Evolutionary conservation across 2,797 vertebrate species (phyloP).

Genomic region (Chaetodon trifasciatus): DNA sequence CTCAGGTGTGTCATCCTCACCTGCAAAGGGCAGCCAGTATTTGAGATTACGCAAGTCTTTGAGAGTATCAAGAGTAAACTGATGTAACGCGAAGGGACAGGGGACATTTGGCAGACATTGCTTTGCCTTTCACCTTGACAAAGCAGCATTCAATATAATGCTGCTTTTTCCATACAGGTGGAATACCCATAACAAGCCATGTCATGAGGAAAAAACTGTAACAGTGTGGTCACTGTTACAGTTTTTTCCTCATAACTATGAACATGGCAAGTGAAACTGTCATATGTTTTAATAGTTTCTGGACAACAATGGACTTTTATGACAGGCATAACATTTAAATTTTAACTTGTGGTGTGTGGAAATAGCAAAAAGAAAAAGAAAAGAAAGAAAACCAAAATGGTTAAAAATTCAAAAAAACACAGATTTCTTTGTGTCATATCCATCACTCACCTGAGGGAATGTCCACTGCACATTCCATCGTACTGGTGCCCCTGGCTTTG

Average conservation of each 20-base stretch:
- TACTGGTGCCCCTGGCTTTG: conserved; percentile 57
- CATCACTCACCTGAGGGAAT: conserved; percentile 76
- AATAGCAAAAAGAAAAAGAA: not conserved
- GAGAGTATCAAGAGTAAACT: not conserved
- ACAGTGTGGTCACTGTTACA: not conserved
- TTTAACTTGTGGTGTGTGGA: not conserved
- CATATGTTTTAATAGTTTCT: not conserved
- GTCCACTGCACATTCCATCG: conserved; percentile 88
- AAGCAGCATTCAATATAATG: not conserved
- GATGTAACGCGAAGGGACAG: not conserved
- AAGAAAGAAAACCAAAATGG: not conserved
- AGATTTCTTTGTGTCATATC: not conserved
- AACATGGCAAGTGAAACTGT: not conserved
- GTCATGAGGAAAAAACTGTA: not conserved
- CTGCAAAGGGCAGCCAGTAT: conserved; percentile 62
- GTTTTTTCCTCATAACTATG: not conserved
- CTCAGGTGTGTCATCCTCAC: conserved; percentile 81
- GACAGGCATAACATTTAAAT: not conserved
- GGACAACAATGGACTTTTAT: not conserved
- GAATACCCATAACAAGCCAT: not conserved
- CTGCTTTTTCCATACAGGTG: not conserved
- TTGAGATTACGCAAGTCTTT: conserved; percentile 4
- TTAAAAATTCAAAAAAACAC: not conserved
- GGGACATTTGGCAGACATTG: not conserved
- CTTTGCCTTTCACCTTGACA: not conserved